A percentile compares a stretch with the other conserved stretches of the same genome.
Conservation (phyloP, 2,888 invertebrate species). For the Zygogramma bicolorata region DNA sequence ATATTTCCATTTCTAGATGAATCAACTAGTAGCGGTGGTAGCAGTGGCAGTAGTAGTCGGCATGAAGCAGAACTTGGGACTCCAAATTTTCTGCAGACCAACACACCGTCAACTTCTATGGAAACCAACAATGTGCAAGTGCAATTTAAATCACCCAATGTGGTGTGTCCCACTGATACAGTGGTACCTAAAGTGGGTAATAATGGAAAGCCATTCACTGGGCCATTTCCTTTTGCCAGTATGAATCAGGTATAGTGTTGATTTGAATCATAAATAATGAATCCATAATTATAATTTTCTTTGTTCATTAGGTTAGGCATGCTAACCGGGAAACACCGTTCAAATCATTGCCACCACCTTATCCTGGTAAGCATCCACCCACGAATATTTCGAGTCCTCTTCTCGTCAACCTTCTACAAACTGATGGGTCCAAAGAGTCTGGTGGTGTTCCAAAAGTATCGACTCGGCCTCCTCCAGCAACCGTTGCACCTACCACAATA, state of each 20-base stretch:
- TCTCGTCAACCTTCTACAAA: conserved; percentile 91
- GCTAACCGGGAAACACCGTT: conserved; percentile 61
- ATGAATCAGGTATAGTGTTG: conserved; percentile 77
- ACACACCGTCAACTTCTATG: conserved; percentile 41
- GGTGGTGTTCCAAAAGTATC: conserved; percentile 59
- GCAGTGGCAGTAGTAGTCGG: conserved; percentile 34
- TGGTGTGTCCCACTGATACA: conserved; percentile 84
- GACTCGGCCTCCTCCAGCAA: conserved; percentile 15
- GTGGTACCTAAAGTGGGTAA: conserved; percentile 63
- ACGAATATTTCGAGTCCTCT: conserved; percentile 90
- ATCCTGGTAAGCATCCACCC: conserved; percentile 58
- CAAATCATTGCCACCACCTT: conserved; percentile 52
- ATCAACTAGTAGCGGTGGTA: conserved; percentile 20
- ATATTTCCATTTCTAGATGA: conserved; percentile 22
- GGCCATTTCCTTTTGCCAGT: conserved; percentile 88
- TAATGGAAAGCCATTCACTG: conserved; percentile 70
- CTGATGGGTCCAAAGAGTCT: conserved; percentile 73
- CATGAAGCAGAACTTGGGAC: conserved; percentile 47
- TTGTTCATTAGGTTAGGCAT: conserved; percentile 74
- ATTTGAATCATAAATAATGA: neutral
- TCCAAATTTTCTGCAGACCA: conserved; percentile 47
- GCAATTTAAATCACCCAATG: conserved; percentile 80
- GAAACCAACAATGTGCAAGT: conserved; percentile 60
- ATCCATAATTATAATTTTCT: neutral
- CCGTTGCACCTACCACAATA: conserved; percentile 12